A percentile compares a stretch with the other conserved stretches of the same genome.
Conservation (phyloP, 2,888 invertebrate genomes). For the Podotricha telesiphe region DNA sequence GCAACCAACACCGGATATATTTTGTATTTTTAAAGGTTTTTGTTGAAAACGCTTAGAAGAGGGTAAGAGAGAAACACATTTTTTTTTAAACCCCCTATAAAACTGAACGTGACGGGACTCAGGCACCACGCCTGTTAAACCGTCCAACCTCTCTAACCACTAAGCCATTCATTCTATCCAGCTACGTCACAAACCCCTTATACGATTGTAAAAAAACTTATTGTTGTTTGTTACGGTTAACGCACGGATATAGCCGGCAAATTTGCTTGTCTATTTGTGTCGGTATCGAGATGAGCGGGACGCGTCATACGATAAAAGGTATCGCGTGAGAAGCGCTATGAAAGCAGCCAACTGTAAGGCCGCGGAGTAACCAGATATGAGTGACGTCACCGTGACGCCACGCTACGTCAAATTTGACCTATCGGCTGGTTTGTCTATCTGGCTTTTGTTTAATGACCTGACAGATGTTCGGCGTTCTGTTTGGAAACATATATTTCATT, state of each 20-base stretch:
- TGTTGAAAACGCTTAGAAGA: no score
- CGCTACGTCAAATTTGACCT: constrained; percentile 56
- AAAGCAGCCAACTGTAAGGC: constrained; percentile 66
- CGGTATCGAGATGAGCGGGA: constrained; percentile 55
- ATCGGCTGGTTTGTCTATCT: constrained; percentile 42
- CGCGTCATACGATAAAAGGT: constrained; percentile 81
- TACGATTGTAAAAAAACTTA: no score
- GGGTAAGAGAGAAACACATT: no score
- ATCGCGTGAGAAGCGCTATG: constrained; percentile 79
- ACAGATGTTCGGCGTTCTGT: constrained; percentile 12
- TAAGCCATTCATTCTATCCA: background rate
- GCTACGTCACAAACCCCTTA: no score
- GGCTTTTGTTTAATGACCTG: constrained; percentile 37
- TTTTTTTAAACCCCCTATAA: no score
- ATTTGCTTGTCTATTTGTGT: constrained; percentile 63
- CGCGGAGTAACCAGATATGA: constrained; percentile 72
- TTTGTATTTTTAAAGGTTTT: no score
- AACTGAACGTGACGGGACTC: no score
- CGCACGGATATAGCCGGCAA: constrained; percentile 43
- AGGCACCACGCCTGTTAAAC: no score
- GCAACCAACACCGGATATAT: no score
- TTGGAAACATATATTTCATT: background rate
- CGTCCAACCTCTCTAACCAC: no score
- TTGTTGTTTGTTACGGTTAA: no score
- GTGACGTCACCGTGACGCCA: constrained; percentile 66